phyloP scores from a whole-genome alignment of 1,140 invertebrate species.

The Micrasema longulum region DNA sequence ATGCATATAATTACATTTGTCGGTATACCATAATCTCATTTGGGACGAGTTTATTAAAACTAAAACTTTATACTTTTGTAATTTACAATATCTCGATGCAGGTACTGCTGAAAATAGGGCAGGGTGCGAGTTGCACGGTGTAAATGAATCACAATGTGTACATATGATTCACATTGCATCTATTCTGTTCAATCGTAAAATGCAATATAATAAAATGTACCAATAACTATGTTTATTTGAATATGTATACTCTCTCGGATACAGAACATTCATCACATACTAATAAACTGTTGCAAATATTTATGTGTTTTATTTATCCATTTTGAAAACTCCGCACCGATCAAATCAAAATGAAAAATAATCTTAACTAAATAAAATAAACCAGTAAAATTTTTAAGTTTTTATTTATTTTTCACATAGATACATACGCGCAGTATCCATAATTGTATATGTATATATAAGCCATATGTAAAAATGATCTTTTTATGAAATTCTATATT shows the following conservation, averaged over 20 bases:
- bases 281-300: constrained; percentile 34
- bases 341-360: not conserved
- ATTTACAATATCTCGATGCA: not conserved
- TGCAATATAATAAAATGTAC: not conserved
- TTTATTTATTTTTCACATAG: constrained; percentile 46
- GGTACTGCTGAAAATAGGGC: not conserved
- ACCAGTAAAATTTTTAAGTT: not conserved
- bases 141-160: no score
- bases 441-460: constrained; percentile 45
- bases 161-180: no score
- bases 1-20: not conserved
- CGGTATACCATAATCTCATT: not conserved
- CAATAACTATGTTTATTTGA: no score
- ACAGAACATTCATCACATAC: constrained; percentile 18
- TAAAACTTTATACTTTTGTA: not conserved
- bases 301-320: not conserved
- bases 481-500: constrained; percentile 39
- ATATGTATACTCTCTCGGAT: no score
- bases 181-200: constrained; percentile 12
- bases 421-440: constrained; percentile 44
- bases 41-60: not conserved
- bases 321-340: not conserved
- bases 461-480: constrained; percentile 46
- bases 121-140: no score
- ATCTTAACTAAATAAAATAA: not conserved